phyloP scores from a whole-genome alignment of 1,140 invertebrate species.

The Octopus bimaculoides region DNA sequence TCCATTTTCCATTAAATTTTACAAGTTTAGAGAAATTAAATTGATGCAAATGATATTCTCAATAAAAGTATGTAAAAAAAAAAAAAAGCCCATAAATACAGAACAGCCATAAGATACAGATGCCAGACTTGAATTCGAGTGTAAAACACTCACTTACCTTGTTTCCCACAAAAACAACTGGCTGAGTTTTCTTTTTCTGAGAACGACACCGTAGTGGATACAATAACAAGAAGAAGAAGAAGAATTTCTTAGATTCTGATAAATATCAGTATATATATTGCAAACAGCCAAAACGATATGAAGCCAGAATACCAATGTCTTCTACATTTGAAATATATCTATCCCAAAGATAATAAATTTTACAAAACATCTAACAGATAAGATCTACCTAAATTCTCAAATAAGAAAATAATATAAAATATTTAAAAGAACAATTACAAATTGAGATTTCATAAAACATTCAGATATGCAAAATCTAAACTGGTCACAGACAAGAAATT shows the following conservation, averaged over 20 bases:
- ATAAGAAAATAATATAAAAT: too few relatives aligned
- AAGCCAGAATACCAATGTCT: too few relatives aligned
- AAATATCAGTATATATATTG: too few relatives aligned
- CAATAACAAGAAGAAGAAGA: background rate
- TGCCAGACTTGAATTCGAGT: background rate
- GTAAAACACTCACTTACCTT: background rate
- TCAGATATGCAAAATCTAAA: background rate
- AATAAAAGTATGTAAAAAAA: background rate
- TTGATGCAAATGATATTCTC: background rate
- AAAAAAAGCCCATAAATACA: background rate
- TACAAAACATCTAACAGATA: too few relatives aligned
- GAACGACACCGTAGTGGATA: background rate
- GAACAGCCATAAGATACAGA: background rate
- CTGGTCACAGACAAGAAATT: background rate
- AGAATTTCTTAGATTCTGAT: background rate
- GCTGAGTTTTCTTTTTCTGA: constrained; percentile 2
- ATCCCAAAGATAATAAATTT: too few relatives aligned
- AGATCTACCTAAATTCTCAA: too few relatives aligned
- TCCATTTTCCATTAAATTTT: too few relatives aligned
- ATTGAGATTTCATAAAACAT: background rate
- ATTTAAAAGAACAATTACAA: background rate
- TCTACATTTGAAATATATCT: too few relatives aligned
- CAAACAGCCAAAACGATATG: too few relatives aligned
- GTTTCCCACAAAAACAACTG: background rate
- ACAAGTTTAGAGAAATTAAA: background rate